phyloP scores from a whole-genome alignment of 2,888 invertebrate species.

The Proisotoma minuta region DNA sequence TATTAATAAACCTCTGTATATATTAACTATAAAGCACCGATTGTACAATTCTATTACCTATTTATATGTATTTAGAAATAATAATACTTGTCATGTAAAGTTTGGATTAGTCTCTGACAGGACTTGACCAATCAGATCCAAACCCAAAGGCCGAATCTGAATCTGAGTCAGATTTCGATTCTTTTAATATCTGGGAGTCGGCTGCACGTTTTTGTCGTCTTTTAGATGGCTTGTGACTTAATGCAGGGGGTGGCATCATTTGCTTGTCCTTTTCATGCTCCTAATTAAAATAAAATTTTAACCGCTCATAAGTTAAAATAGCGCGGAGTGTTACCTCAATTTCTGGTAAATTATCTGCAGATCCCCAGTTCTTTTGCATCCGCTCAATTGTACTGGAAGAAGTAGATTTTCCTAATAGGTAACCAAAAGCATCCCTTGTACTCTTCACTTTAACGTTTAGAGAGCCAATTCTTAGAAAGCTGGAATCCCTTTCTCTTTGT shows the following conservation, averaged over 20 bases:
- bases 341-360: slow-evolving; percentile 71
- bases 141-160: slow-evolving; percentile 85
- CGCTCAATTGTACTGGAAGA: slow-evolving; percentile 51
- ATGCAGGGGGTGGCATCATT: slow-evolving; percentile 66
- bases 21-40: neutral
- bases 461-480: slow-evolving; percentile 86
- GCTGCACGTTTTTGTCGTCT: slow-evolving; percentile 17
- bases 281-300: slow-evolving; percentile 12
- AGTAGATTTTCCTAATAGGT: slow-evolving; percentile 74
- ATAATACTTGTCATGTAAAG: neutral
- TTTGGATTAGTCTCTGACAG: slow-evolving; percentile 10
- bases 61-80: neutral
- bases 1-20: too few relatives aligned
- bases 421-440: slow-evolving; percentile 86
- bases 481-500: slow-evolving; percentile 74
- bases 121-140: slow-evolving; percentile 65
- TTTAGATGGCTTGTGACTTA: slow-evolving; percentile 27
- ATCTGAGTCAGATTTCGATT: slow-evolving; percentile 62
- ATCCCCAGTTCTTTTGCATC: slow-evolving; percentile 78
- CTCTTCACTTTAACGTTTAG: slow-evolving; percentile 86
- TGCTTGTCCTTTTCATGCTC: slow-evolving; percentile 52
- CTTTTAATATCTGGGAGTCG: slow-evolving; percentile 31
- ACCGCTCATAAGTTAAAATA: neutral
- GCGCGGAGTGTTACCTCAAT: slow-evolving; percentile 28
- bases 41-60: neutral